Base-by-base conservation (phyloP, 2,113 vertebrate species). In the Rhombomys opimus region DNA sequence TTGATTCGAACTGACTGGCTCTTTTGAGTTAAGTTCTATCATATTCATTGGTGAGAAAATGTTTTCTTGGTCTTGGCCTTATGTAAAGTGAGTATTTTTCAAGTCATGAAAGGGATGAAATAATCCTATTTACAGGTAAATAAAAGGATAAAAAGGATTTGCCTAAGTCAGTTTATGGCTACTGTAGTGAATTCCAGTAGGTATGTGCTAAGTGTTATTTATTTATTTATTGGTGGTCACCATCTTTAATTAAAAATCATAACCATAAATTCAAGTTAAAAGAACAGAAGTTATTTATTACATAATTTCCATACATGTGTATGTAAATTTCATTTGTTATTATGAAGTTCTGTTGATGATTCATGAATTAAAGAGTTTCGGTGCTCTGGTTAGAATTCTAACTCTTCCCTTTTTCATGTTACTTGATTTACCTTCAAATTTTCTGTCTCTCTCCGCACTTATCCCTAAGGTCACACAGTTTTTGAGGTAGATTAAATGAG, bases 61-160 rank as follows among this genome's bases (percentile, higher is more conserved):
- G 89, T 87, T 80, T 35, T 12, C 57, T 87, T 70, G 67, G 73
- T 92, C 61, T 87, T 75, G 73, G 67, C 85, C 90, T 97, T 70
- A 81, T 67, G 32, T 89, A 89, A 63, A 41, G 63, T 54, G 9
- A 93, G 0, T 30, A 17, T 89, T 91, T 67, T n/a, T 7, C 25
- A 75, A 84, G 13, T 68, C 78, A 65, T 93, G 82, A 93, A 89
- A 89, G 52, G 93, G 46, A 91, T 35, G 63, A 97, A 94, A 96
- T 96, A 84, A 95, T 91, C 38, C 50, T 63, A 84, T 80, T 96
- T 80, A 77, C 25, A 72, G 23, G 52, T 17, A 76, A 72, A 80
- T 54, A 92, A 59, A 52, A 22, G 27, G 6, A 82, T 87, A 46
- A 67, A 46, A 89, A 93, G 35, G 2, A 18, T 46, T 91, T 23